These are phyloP conservation scores for Heterochromis multidens DNA, from an alignment of 2,113 vertebrate species.

Conservation along the genomic window DNA sequence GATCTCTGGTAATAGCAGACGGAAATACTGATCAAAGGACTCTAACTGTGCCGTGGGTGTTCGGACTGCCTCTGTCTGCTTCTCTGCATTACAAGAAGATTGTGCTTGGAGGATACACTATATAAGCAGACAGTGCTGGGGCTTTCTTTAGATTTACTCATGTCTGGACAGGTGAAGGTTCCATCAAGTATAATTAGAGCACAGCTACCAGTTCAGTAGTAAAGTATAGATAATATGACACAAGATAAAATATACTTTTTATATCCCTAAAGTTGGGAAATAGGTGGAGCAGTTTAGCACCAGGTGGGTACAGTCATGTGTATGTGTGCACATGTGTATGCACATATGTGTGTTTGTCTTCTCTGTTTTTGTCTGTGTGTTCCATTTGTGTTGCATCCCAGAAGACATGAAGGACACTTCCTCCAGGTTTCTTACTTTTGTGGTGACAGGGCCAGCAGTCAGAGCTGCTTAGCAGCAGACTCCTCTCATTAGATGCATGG, in stretches of 20 bases:
- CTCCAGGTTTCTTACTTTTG: slow-evolving; percentile 36
- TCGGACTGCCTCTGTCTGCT: slow-evolving; percentile 59
- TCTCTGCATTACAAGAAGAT: slow-evolving; percentile 58
- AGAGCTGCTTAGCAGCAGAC: slow-evolving; percentile 18
- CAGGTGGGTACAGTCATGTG: background rate
- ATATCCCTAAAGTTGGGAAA: background rate
- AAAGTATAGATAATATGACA: background rate
- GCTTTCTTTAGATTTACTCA: slow-evolving; percentile 1
- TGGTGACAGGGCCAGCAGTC: slow-evolving; percentile 11
- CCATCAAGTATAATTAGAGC: slow-evolving; percentile 44
- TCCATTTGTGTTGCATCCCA: slow-evolving; percentile 23
- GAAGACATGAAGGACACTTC: slow-evolving; percentile 33
- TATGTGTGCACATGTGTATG: background rate
- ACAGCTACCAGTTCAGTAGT: slow-evolving; percentile 2
- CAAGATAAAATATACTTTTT: background rate
- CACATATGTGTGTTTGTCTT: background rate
- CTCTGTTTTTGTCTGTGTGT: background rate
- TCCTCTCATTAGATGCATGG: slow-evolving; percentile 38
- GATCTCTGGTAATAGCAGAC: slow-evolving; percentile 67
- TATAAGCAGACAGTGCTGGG: slow-evolving; percentile 17
- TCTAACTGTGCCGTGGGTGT: slow-evolving; percentile 68
- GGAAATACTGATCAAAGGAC: slow-evolving; percentile 72
- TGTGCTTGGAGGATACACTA: slow-evolving; percentile 23
- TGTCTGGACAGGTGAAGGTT: slow-evolving; percentile 49
- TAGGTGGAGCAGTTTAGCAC: background rate